Evolutionary conservation across 2,888 invertebrate genomes (phyloP).

Genomic region (Leptogaster cylindrica): DNA sequence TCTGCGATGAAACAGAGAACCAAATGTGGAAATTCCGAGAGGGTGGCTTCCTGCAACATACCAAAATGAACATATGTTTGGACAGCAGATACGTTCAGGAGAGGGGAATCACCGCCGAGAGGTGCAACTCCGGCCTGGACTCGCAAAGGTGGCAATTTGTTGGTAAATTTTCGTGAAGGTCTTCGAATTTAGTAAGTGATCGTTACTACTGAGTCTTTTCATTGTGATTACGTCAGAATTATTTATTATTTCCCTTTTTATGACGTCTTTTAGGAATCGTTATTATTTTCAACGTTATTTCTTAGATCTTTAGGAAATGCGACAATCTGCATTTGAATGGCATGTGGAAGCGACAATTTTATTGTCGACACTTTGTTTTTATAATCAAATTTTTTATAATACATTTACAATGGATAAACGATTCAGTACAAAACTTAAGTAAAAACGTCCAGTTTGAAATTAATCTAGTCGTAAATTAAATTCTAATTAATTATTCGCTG

Average conservation of each 20-base stretch:
- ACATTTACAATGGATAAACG: too few relatives aligned
- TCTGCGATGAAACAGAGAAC: constrained; percentile 71
- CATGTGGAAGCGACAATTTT: too few relatives aligned
- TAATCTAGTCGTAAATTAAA: too few relatives aligned
- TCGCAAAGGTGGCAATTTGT: constrained; percentile 73
- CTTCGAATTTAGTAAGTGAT: constrained; percentile 15
- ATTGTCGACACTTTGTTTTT: too few relatives aligned
- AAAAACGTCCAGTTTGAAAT: too few relatives aligned
- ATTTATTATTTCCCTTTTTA: constrained; percentile 13
- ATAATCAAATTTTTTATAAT: too few relatives aligned
- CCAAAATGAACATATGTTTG: constrained; percentile 77
- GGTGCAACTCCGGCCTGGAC: constrained; percentile 70
- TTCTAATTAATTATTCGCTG: too few relatives aligned
- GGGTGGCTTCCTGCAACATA: constrained; percentile 73
- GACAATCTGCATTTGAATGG: too few relatives aligned
- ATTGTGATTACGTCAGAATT: constrained; percentile 20
- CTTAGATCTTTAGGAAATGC: constrained; percentile 3
- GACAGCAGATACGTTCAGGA: constrained; percentile 70
- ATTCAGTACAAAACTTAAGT: too few relatives aligned
- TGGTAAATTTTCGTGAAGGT: constrained; percentile 53
- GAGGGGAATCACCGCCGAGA: constrained; percentile 70
- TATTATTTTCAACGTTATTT: not conserved
- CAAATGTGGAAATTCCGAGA: constrained; percentile 74
- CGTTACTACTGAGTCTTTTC: constrained; percentile 10
- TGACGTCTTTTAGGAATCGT: not conserved